These are phyloP conservation scores for Typhlichthys subterraneus DNA, from an alignment of 2,797 vertebrate species.

Conservation along the genomic window DNA sequence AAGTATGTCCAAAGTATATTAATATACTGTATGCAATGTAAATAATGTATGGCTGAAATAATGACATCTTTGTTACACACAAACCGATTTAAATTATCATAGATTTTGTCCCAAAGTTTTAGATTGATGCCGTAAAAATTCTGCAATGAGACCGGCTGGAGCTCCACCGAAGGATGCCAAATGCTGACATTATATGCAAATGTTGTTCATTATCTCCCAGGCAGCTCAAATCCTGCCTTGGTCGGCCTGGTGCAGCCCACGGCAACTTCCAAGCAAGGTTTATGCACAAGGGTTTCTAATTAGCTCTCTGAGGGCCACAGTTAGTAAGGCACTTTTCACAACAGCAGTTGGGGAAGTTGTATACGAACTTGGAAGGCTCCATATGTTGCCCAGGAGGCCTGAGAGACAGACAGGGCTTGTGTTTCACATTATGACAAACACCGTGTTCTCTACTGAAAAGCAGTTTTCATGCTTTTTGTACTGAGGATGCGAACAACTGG, in stretches of 20 bases:
- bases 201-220: constrained; percentile 79
- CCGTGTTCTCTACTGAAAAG: constrained; percentile 49
- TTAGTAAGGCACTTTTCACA: constrained; percentile 72
- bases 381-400: constrained; percentile 82
- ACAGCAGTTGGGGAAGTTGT: constrained; percentile 78
- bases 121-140: constrained; percentile 61
- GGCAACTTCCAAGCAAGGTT: constrained; percentile 78
- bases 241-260: constrained; percentile 71
- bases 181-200: constrained; percentile 81
- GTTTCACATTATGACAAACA: constrained; percentile 55
- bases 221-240: constrained; percentile 74
- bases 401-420: constrained; percentile 57
- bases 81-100: constrained; percentile 53
- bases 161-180: constrained; percentile 65
- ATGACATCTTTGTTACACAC: constrained; percentile 40
- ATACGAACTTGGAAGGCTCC: constrained; percentile 76
- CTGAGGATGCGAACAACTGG: constrained; percentile 3
- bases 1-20: constrained; percentile 70
- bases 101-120: constrained; percentile 52
- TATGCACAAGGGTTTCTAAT: constrained; percentile 82
- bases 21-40: constrained; percentile 29
- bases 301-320: constrained; percentile 81
- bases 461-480: constrained; percentile 35
- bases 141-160: constrained; percentile 54
- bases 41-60: constrained; percentile 27